Percentiles rank a stretch among this genome's conserved stretches.
These are phyloP conservation scores for Cepaea nemoralis DNA, from an alignment of 1,140 invertebrate species.

Conservation along the genomic window DNA sequence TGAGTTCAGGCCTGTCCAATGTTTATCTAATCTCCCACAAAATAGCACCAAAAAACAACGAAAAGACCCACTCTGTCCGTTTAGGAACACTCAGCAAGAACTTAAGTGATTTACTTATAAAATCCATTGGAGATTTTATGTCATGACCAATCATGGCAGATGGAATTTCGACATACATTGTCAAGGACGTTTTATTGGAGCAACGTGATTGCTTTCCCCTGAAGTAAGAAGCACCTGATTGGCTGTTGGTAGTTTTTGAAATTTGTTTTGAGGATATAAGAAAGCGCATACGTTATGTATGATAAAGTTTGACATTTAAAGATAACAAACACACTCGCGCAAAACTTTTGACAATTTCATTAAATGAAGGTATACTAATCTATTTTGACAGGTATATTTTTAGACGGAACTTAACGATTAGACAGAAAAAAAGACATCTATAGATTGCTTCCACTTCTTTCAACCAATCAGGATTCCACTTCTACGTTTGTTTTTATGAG, in stretches of 20 bases:
- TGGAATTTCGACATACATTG: neutral
- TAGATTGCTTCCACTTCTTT: too few relatives aligned
- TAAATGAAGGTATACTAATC: neutral
- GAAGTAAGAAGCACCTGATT: neutral
- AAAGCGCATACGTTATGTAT: too few relatives aligned
- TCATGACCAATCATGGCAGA: neutral
- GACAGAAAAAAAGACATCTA: too few relatives aligned
- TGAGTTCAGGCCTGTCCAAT: too few relatives aligned
- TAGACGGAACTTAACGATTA: too few relatives aligned
- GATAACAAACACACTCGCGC: too few relatives aligned
- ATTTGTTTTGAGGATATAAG: too few relatives aligned
- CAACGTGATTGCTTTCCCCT: neutral
- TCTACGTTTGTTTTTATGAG: too few relatives aligned
- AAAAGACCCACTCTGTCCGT: too few relatives aligned
- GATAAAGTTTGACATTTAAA: neutral
- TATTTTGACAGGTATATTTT: neutral
- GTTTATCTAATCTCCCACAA: too few relatives aligned
- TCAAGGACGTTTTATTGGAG: neutral
- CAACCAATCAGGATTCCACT: too few relatives aligned
- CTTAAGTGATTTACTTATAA: neutral
- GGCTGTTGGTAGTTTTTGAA: neutral
- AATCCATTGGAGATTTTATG: neutral
- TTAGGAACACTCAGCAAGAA: neutral
- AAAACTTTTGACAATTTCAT: neutral
- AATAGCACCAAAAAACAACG: too few relatives aligned